These are phyloP conservation scores for Ranitomeya variabilis DNA, from an alignment of 2,113 vertebrate genomes.

Conservation along the genomic window DNA sequence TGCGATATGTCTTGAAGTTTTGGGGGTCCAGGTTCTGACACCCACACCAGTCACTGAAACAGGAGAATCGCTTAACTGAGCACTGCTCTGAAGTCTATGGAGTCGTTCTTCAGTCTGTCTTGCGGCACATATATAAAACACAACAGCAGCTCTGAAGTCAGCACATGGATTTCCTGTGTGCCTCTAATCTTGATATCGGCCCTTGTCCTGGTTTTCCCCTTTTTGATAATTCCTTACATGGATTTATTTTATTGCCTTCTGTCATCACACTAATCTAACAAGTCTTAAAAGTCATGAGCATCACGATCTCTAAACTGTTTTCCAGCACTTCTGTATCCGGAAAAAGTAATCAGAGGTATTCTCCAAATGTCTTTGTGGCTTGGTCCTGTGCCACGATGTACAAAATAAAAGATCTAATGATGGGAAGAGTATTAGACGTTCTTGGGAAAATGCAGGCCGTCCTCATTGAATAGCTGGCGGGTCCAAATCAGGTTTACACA, in stretches of 20 bases:
- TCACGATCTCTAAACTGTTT: constrained; percentile 8
- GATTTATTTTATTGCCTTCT: not conserved
- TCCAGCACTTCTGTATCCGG: constrained; percentile 18
- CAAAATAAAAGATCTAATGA: constrained; percentile 34
- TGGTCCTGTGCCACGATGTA: constrained; percentile 43
- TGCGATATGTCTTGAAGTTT: too few relatives aligned
- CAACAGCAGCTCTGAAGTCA: not conserved
- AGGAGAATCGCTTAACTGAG: too few relatives aligned
- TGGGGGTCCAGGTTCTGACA: too few relatives aligned
- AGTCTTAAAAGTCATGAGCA: not conserved
- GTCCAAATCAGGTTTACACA: not conserved
- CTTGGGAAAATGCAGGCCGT: constrained; percentile 18
- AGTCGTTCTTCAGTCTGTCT: not conserved
- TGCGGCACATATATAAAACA: not conserved
- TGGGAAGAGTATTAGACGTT: constrained; percentile 7
- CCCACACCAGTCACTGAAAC: too few relatives aligned
- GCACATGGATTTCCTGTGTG: not conserved
- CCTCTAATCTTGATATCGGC: not conserved
- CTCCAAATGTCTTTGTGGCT: constrained; percentile 31
- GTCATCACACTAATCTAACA: not conserved
- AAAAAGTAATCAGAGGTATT: constrained; percentile 27
- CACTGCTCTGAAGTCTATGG: too few relatives aligned
- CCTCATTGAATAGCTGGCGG: not conserved
- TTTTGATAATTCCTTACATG: not conserved
- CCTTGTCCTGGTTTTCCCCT: not conserved